Conservation (phyloP, 1,140 invertebrate genomes). For the Colletes gigas region DNA sequence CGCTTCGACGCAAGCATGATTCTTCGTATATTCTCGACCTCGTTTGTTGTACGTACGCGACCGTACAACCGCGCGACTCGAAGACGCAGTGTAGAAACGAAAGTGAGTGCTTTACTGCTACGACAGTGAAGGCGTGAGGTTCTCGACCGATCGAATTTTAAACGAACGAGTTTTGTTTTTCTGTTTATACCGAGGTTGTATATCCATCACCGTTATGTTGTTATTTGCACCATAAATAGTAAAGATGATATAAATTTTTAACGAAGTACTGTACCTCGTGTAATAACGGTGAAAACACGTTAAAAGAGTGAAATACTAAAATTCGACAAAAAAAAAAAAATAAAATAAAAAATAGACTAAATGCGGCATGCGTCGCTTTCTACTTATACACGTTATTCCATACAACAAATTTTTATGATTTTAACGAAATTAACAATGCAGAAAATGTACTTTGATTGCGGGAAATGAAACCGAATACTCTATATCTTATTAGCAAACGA, state of each 20-base stretch:
- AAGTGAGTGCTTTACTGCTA: constrained; percentile 1
- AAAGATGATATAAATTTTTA: neutral
- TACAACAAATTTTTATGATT: neutral
- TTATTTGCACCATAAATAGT: too few relatives aligned
- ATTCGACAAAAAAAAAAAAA: neutral
- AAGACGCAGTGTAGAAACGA: constrained; percentile 19
- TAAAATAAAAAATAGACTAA: neutral
- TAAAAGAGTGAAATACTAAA: neutral
- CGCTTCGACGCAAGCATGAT: constrained; percentile 23
- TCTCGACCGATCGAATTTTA: neutral
- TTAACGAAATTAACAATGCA: neutral
- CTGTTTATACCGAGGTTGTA: neutral
- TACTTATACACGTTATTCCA: neutral
- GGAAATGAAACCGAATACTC: neutral
- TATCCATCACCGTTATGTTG: neutral
- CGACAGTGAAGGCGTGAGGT: neutral
- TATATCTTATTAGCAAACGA: neutral
- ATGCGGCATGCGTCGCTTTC: neutral
- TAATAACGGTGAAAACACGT: neutral
- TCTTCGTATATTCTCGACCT: neutral
- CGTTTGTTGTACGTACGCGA: neutral
- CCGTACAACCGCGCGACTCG: neutral
- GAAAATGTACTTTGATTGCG: neutral
- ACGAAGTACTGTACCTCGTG: neutral
- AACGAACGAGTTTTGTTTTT: neutral